These are phyloP conservation scores for Excalfactoria chinensis DNA, from an alignment of 2,113 vertebrate genomes.

Conservation along the genomic window DNA sequence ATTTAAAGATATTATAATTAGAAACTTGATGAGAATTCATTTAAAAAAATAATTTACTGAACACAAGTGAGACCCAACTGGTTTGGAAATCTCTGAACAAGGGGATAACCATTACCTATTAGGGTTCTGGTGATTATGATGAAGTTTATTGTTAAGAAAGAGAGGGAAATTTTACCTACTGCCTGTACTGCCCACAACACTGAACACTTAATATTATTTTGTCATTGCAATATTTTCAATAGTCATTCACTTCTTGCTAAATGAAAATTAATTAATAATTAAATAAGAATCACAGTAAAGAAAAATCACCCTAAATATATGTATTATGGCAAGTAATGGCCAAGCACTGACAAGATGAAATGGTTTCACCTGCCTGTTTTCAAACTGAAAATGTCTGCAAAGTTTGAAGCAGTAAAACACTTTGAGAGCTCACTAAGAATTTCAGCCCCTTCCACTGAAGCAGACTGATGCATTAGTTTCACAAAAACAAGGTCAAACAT, in stretches of 20 bases:
- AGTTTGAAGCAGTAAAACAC: background rate
- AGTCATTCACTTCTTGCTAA: background rate
- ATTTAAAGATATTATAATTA: constrained; percentile 82
- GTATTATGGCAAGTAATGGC: background rate
- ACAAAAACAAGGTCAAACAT: no score
- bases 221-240: background rate
- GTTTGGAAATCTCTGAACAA: constrained; percentile 50
- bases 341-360: background rate
- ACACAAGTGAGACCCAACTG: constrained; percentile 42
- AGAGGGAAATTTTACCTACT: background rate
- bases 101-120: background rate
- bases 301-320: background rate
- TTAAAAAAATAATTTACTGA: constrained; percentile 78
- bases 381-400: background rate
- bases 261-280: background rate
- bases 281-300: background rate
- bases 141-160: background rate
- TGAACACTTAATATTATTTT: background rate
- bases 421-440: no score
- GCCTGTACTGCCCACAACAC: background rate
- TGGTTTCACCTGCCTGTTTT: background rate
- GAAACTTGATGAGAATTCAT: constrained; percentile 79
- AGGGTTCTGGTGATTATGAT: background rate
- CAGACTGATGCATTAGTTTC: no score
- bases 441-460: no score